Conservation (phyloP, 2,113 vertebrate genomes). For the Hemiprocne comata region DNA sequence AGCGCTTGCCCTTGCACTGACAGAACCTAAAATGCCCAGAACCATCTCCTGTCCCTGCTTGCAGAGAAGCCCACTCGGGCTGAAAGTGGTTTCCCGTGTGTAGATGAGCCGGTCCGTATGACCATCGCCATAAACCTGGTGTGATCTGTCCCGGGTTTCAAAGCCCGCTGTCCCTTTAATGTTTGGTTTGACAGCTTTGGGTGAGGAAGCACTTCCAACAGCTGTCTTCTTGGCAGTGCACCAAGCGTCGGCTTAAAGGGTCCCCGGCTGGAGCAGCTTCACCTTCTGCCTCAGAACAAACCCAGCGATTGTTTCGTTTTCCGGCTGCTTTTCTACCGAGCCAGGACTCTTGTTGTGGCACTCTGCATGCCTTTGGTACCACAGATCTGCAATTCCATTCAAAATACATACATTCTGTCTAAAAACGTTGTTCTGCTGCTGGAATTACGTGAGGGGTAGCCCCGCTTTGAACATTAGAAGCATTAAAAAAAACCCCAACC, state of each 20-base stretch:
- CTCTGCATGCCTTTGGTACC: conserved; percentile 36
- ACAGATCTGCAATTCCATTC: neutral
- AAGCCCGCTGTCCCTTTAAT: conserved; percentile 80
- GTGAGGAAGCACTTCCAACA: conserved; percentile 93
- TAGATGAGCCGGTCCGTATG: neutral
- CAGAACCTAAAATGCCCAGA: neutral
- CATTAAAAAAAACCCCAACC: neutral
- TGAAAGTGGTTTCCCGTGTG: neutral
- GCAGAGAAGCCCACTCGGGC: neutral
- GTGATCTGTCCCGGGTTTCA: conserved; percentile 69
- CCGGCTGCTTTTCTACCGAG: conserved; percentile 65
- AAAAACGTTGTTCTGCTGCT: neutral
- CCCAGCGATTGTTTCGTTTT: conserved; percentile 80
- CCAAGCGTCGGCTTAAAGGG: conserved; percentile 89
- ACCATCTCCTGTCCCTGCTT: neutral
- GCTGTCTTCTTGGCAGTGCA: conserved; percentile 95
- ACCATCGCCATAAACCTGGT: conserved; percentile 48
- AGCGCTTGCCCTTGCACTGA: neutral
- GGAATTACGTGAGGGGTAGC: neutral
- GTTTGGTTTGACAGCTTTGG: conserved; percentile 88
- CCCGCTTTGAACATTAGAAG: neutral
- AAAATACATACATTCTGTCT: neutral
- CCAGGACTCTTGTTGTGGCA: conserved; percentile 57
- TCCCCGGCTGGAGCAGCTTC: conserved; percentile 82
- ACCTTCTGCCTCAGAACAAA: conserved; percentile 79